Percentiles rank a stretch among this genome's conserved stretches.
These are phyloP conservation scores for Epizoanthus stellaris DNA, from an alignment of 92 coral and sea anemone species.

Conservation along the genomic window DNA sequence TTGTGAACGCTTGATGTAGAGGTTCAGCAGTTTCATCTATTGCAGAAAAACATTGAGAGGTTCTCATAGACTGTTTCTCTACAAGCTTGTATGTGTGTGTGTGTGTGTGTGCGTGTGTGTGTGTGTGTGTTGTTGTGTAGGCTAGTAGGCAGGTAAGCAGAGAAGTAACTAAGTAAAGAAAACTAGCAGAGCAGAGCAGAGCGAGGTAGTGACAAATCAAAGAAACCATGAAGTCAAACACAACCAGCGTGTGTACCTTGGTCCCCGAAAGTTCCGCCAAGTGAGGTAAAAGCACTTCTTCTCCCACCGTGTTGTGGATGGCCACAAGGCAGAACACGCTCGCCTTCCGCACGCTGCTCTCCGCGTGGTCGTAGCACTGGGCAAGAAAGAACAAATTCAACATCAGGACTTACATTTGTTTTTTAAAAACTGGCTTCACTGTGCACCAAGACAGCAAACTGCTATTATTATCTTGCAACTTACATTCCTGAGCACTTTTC, in stretches of 20 bases:
- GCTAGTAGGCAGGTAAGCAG: background rate
- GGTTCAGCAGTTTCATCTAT: conserved; percentile 94
- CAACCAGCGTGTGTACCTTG: conserved; percentile 60
- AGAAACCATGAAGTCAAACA: background rate
- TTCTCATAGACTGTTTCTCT: background rate
- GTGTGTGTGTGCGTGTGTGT: background rate
- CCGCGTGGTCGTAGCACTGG: conserved; percentile 97
- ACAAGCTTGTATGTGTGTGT: background rate
- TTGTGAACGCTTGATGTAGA: conserved; percentile 97
- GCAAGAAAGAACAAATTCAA: background rate
- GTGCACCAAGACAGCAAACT: background rate
- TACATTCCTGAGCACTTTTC: too few species aligned
- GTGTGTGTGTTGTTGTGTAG: background rate
- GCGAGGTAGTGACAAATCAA: background rate
- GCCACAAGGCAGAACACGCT: conserved; percentile 98
- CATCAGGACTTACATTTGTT: background rate
- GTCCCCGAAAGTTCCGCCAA: conserved; percentile 96
- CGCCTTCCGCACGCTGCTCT: conserved; percentile 98
- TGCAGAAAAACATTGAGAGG: background rate
- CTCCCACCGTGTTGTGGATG: conserved; percentile 87
- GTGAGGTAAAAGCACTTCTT: conserved; percentile 81
- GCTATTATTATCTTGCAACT: too few species aligned
- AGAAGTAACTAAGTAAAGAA: background rate
- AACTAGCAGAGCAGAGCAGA: background rate
- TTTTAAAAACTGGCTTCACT: background rate